Percentiles rank a stretch among this genome's conserved stretches.
Evolutionary conservation across 1,140 invertebrate genomes (phyloP).

Genomic region (Listronotus bonariensis): DNA sequence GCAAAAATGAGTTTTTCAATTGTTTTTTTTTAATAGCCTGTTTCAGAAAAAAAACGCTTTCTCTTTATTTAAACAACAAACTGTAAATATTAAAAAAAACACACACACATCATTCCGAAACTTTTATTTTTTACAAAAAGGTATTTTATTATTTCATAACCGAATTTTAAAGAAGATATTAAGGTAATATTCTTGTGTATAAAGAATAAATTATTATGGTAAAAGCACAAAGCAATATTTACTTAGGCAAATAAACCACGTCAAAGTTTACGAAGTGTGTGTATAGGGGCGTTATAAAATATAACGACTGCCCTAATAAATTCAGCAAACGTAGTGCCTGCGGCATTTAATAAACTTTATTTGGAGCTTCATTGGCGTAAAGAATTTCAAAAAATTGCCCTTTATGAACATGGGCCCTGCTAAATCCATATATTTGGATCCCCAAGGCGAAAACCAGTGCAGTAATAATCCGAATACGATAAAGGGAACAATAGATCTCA

Average conservation of each 20-base stretch:
- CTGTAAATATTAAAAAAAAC: no score
- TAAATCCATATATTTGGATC: conserved; percentile 4
- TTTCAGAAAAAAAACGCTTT: no score
- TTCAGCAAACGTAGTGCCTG: conserved; percentile 7
- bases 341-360: conserved; percentile 26
- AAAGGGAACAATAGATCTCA: conserved; percentile 19
- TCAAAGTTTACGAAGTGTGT: conserved; percentile 13
- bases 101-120: no score
- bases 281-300: conserved; percentile 17
- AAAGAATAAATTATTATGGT: conserved; percentile 17
- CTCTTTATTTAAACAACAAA: no score
- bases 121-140: no score
- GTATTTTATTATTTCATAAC: conserved; percentile 14
- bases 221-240: conserved; percentile 27
- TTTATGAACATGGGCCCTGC: conserved; percentile 1
- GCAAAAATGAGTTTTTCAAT: no score
- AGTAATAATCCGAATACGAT: conserved; percentile 15
- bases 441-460: conserved; percentile 4
- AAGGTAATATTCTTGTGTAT: conserved; percentile 17
- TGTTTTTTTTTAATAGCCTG: no score
- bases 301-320: conserved; percentile 19
- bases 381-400: conserved; percentile 15
- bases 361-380: conserved; percentile 8
- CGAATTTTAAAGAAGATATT: conserved; percentile 1
- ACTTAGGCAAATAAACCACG: conserved; percentile 24